Base-by-base conservation (phyloP, 2,113 vertebrate genomes). In the Apus apus region DNA sequence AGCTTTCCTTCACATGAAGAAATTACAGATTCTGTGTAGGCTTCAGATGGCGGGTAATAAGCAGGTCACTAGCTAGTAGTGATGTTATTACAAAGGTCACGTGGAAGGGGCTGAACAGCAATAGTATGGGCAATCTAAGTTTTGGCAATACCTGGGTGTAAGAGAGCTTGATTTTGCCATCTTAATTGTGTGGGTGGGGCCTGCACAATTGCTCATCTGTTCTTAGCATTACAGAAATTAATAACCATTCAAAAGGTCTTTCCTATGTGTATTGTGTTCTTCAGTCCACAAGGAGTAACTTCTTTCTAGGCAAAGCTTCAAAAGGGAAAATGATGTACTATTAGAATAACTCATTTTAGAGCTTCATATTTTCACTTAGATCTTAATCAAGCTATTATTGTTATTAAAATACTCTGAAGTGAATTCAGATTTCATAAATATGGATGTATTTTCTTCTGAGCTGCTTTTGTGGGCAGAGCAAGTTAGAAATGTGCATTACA, bases 381-480 rank as follows among this genome's bases (percentile, higher is more conserved):
- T 96, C 78, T 93, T 96, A 95, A 96, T 96, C 81, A 93, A 90
- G 78, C 71, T 82, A 85, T 95, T 96, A 87, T 95, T 97, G 65
- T 95, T 89, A 93, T 96, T 95, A 96, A 95, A 95, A 87, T 91
- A 94, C 91, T 89, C 89, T 90, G 75, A 93, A 95, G 34, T 83
- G 36, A 85, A 76, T 90, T 94, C 75, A 74, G 71, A 94, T 93
- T 91, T 96, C 93, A 91, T 94, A 93, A 96, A 94, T 90, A 88
- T 26, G 66, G 57, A 84, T 6, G 38, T 29, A 13, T 38, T 72
- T 81, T 71, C 56, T 87, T 22, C 66, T 72, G 54, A 85, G 81
- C n/a, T 79, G 36, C 45, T 87, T 79, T 83, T 77, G 51, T 14
- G 4, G 70, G 72, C 29, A 38, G 46, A 62, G 54, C 65, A 58